Evolutionary conservation across 2,888 invertebrate species (phyloP).

Genomic region (Latheticus oryzae): DNA sequence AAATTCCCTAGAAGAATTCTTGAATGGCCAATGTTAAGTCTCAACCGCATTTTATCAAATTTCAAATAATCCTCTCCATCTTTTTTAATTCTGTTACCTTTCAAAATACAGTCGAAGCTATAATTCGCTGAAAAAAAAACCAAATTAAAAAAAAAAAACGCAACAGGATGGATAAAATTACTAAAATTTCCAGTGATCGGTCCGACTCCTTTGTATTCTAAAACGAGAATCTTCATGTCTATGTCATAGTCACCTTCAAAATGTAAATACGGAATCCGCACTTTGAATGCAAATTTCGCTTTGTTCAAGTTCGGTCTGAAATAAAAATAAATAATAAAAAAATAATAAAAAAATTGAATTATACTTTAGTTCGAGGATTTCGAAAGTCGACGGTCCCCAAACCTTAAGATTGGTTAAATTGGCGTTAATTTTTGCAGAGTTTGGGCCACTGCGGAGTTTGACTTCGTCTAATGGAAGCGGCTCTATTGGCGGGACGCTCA

Average conservation of each 20-base stretch:
- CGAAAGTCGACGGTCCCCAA: slow-evolving; percentile 71
- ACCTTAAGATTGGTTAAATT: slow-evolving; percentile 73
- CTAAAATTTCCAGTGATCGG: slow-evolving; percentile 76
- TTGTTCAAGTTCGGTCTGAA: slow-evolving; percentile 72
- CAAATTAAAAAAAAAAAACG: slow-evolving; percentile 5
- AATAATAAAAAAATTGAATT: slow-evolving; percentile 3
- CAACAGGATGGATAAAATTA: slow-evolving; percentile 64
- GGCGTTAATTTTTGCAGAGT: slow-evolving; percentile 66
- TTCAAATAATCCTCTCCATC: slow-evolving; percentile 72
- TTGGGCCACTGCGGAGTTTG: slow-evolving; percentile 59
- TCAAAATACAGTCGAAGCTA: slow-evolving; percentile 73
- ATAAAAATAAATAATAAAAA: slow-evolving; percentile 49
- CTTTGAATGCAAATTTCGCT: slow-evolving; percentile 73
- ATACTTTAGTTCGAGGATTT: slow-evolving; percentile 71
- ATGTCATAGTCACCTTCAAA: slow-evolving; percentile 77
- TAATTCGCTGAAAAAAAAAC: slow-evolving; percentile 71
- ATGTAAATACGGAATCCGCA: slow-evolving; percentile 70
- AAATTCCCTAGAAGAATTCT: slow-evolving; percentile 74
- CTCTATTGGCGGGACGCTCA: slow-evolving; percentile 69
- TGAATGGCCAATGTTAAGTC: slow-evolving; percentile 72
- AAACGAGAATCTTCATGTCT: slow-evolving; percentile 73
- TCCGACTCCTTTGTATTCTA: slow-evolving; percentile 74
- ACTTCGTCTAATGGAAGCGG: slow-evolving; percentile 63
- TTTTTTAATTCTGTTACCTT: slow-evolving; percentile 70
- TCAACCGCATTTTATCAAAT: slow-evolving; percentile 74